phyloP scores from a whole-genome alignment of 2,797 vertebrate genomes.

The Xenentodon cancila region DNA sequence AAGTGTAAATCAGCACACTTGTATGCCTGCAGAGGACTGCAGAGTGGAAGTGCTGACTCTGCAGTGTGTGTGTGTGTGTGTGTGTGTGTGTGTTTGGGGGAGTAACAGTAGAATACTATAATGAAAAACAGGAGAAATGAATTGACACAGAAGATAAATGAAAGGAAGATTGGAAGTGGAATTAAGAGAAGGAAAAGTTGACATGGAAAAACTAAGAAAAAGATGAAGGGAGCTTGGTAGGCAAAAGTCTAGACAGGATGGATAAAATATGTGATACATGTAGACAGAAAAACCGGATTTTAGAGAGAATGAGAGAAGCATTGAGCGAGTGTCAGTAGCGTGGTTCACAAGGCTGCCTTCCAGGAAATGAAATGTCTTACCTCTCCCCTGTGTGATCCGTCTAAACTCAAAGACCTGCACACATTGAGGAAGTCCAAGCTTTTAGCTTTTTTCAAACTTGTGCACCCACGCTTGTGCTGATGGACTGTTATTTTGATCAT shows the following conservation, averaged over 20 bases:
- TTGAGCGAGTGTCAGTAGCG: constrained; percentile 37
- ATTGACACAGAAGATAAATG: constrained; percentile 26
- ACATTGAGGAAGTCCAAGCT: background rate
- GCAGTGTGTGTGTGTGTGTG: constrained; percentile 22
- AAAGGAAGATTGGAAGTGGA: constrained; percentile 30
- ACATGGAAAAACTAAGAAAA: constrained; percentile 4
- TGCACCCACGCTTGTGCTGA: constrained; percentile 18
- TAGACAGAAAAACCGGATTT: constrained; percentile 1
- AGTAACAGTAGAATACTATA: no score
- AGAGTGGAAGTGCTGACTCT: constrained; percentile 65
- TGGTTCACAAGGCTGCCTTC: constrained; percentile 49
- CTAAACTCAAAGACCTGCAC: constrained; percentile 1
- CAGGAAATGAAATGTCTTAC: constrained; percentile 62
- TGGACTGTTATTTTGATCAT: constrained; percentile 38
- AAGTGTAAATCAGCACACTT: constrained; percentile 55
- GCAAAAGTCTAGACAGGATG: constrained; percentile 33
- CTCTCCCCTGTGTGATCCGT: constrained; percentile 26
- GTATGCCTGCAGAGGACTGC: constrained; percentile 68
- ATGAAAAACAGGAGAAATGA: constrained; percentile 12
- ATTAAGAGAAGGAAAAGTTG: constrained; percentile 10
- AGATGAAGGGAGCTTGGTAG: constrained; percentile 15
- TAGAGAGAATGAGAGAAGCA: constrained; percentile 17
- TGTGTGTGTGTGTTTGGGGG: background rate
- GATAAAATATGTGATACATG: constrained; percentile 27
- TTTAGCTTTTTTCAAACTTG: background rate